Conservation (phyloP, 2,797 vertebrate species). For the Urocyon cinereoargenteus region DNA sequence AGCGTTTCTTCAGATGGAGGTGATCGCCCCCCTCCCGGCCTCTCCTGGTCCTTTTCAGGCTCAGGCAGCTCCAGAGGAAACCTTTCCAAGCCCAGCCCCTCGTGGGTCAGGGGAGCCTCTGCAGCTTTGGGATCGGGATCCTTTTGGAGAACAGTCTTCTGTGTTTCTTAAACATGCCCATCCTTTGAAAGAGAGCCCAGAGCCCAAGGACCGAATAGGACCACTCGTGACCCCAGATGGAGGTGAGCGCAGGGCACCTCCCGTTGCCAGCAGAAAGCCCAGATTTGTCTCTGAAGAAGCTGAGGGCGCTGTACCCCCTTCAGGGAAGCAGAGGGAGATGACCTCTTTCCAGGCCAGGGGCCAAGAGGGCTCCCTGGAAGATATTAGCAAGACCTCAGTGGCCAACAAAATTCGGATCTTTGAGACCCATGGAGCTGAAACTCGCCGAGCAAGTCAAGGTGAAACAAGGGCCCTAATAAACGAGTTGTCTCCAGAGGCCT, state of each 20-base stretch:
- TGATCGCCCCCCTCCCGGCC: slow-evolving; percentile 33
- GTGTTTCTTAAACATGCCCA: slow-evolving; percentile 40
- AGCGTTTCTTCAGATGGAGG: slow-evolving; percentile 85
- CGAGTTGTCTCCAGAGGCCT: neutral
- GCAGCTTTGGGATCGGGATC: neutral
- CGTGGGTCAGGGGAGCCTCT: neutral
- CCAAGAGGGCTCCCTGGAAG: slow-evolving; percentile 70
- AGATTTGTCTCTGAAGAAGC: slow-evolving; percentile 67
- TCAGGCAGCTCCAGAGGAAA: neutral
- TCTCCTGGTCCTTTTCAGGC: neutral
- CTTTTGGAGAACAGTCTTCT: slow-evolving; percentile 23
- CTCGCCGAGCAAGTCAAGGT: slow-evolving; percentile 18
- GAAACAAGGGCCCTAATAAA: slow-evolving; percentile 57
- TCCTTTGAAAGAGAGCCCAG: neutral
- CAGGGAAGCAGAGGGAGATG: slow-evolving; percentile 57
- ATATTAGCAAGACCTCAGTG: slow-evolving; percentile 84
- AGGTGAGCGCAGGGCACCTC: slow-evolving; percentile 15
- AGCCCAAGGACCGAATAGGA: neutral
- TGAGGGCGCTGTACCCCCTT: neutral
- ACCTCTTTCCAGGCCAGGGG: slow-evolving; percentile 28
- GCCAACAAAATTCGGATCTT: slow-evolving; percentile 90
- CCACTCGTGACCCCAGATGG: neutral
- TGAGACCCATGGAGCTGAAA: slow-evolving; percentile 79
- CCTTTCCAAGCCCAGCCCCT: slow-evolving; percentile 19
- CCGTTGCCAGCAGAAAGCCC: slow-evolving; percentile 60